A percentile compares a stretch with the other conserved stretches of the same genome.
phyloP scores from a whole-genome alignment of 2,113 vertebrate genomes.

The Hippopotamus amphibius region DNA sequence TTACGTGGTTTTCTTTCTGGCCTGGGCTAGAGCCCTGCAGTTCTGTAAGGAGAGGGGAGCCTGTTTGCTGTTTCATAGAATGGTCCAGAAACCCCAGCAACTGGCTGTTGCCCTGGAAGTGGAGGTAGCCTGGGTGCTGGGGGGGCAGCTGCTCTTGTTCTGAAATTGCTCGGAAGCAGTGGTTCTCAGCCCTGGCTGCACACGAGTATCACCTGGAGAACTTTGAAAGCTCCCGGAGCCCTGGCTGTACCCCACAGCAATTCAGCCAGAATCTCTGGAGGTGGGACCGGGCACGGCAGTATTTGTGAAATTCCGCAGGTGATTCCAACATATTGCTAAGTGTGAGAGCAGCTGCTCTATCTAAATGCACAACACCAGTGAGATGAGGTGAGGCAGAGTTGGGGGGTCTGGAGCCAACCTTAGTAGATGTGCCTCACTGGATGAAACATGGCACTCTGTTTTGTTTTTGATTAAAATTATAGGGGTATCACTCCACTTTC shows the following conservation, averaged over 20 bases:
- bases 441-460: background rate
- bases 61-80: slow-evolving; percentile 72
- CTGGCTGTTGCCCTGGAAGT: slow-evolving; percentile 77
- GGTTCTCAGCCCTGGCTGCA: background rate
- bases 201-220: background rate
- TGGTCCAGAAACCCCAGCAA: slow-evolving; percentile 67
- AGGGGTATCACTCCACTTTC: background rate
- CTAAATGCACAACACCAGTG: background rate
- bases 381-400: background rate
- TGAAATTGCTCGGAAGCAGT: background rate
- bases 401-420: background rate
- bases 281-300: background rate
- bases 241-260: background rate
- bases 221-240: background rate
- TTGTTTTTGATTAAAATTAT: background rate
- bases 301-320: background rate
- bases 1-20: slow-evolving; percentile 66
- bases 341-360: background rate
- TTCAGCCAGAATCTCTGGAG: background rate
- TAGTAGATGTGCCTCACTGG: background rate
- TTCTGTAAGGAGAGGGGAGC: slow-evolving; percentile 55
- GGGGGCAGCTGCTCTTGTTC: slow-evolving; percentile 47
- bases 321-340: background rate
- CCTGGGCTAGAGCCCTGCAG: background rate
- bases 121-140: slow-evolving; percentile 59